These are phyloP conservation scores for Actinopyga echinites DNA, from an alignment of 53 echinoderm and acorn worm species.

Conservation along the genomic window DNA sequence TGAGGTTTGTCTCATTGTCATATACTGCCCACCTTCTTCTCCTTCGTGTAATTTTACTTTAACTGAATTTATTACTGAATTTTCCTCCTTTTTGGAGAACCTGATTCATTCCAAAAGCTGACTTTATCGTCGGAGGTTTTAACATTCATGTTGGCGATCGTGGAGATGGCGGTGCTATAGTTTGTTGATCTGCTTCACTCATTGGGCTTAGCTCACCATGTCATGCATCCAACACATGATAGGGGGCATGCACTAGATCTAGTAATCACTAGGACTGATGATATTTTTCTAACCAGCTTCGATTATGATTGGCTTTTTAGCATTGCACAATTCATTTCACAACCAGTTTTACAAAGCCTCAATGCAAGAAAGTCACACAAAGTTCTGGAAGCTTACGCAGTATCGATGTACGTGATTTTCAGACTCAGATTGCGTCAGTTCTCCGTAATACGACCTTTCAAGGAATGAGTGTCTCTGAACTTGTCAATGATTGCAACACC, in stretches of 20 bases:
- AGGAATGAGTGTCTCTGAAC: no score
- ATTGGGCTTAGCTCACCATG: not conserved
- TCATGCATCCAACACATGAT: not conserved
- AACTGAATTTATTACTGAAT: not conserved
- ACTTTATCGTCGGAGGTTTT: no score
- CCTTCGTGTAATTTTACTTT: no score
- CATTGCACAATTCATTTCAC: constrained; percentile 14
- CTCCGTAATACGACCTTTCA: no score
- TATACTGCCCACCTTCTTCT: not conserved
- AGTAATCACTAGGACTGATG: not conserved
- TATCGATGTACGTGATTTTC: no score
- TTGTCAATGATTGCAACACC: no score
- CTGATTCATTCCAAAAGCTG: not conserved
- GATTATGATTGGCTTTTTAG: not conserved
- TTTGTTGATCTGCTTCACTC: no score
- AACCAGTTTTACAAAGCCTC: not conserved
- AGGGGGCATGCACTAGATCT: not conserved
- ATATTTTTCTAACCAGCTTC: not conserved
- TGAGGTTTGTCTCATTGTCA: not conserved
- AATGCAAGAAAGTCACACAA: no score
- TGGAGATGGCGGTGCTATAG: no score
- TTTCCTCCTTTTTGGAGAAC: not conserved
- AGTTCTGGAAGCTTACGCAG: no score
- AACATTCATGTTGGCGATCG: no score
- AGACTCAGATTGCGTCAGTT: no score